A percentile compares a stretch with the other conserved stretches of the same genome.
Conservation (phyloP, 2,113 vertebrate species). For the Natator depressus region DNA sequence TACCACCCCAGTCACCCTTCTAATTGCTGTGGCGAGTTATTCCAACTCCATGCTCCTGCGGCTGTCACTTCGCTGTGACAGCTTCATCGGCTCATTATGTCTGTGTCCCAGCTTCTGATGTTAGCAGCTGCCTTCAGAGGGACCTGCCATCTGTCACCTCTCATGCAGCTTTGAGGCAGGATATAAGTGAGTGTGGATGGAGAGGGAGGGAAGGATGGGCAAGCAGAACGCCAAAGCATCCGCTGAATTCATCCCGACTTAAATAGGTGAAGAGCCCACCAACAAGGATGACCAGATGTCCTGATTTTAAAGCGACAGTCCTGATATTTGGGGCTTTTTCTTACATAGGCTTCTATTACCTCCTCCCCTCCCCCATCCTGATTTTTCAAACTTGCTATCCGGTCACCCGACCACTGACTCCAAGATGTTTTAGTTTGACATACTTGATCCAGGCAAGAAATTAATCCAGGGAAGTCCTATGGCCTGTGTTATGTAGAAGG, state of each 20-base stretch:
- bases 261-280: too few relatives aligned
- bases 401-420: background rate
- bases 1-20: too few relatives aligned
- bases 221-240: background rate
- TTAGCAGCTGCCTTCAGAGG: background rate
- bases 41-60: background rate
- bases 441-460: background rate
- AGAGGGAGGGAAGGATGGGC: background rate
- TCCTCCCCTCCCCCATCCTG: too few relatives aligned
- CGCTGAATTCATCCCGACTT: too few relatives aligned
- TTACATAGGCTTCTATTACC: too few relatives aligned
- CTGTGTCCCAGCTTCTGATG: background rate
- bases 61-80: background rate
- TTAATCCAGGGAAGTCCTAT: background rate
- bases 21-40: background rate
- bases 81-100: background rate
- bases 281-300: too few relatives aligned
- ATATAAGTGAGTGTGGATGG: background rate
- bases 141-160: background rate
- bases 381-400: too few relatives aligned
- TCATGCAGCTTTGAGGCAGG: background rate
- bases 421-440: background rate
- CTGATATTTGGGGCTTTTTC: too few relatives aligned
- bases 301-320: too few relatives aligned
- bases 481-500: background rate